A percentile compares a stretch with the other conserved stretches of the same genome.
phyloP scores from a whole-genome alignment of 1,140 invertebrate genomes.

The Nymphalis io region DNA sequence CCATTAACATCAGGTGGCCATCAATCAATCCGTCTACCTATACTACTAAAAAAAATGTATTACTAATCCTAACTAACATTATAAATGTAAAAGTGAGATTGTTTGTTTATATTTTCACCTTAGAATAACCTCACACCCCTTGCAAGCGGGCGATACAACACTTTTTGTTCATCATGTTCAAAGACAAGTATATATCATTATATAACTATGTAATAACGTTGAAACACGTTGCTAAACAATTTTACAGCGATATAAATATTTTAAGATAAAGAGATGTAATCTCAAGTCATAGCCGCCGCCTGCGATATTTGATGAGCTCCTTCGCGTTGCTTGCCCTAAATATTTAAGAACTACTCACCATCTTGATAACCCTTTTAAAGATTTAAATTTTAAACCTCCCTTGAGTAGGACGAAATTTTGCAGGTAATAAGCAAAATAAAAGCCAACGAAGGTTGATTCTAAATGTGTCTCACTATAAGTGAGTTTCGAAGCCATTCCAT shows the following conservation, averaged over 20 bases:
- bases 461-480: constrained; percentile 6
- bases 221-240: background rate
- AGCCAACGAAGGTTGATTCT: constrained; percentile 34
- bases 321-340: constrained; percentile 27
- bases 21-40: too few species aligned
- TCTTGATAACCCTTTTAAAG: constrained; percentile 40
- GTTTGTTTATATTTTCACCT: too few species aligned
- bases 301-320: constrained; percentile 23
- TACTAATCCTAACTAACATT: too few species aligned
- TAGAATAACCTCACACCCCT: too few species aligned
- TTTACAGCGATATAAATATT: constrained; percentile 10
- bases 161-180: too few species aligned
- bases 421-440: constrained; percentile 22
- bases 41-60: too few species aligned
- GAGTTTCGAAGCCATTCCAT: background rate
- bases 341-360: constrained; percentile 38
- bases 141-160: too few species aligned
- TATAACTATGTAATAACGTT: background rate
- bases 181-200: too few species aligned
- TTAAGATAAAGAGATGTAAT: constrained; percentile 16
- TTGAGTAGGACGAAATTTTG: constrained; percentile 27
- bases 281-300: constrained; percentile 14
- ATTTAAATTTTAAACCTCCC: constrained; percentile 35
- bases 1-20: too few species aligned
- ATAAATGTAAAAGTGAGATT: too few species aligned